phyloP scores from a whole-genome alignment of 1,140 invertebrate species.

The Cepaea nemoralis region DNA sequence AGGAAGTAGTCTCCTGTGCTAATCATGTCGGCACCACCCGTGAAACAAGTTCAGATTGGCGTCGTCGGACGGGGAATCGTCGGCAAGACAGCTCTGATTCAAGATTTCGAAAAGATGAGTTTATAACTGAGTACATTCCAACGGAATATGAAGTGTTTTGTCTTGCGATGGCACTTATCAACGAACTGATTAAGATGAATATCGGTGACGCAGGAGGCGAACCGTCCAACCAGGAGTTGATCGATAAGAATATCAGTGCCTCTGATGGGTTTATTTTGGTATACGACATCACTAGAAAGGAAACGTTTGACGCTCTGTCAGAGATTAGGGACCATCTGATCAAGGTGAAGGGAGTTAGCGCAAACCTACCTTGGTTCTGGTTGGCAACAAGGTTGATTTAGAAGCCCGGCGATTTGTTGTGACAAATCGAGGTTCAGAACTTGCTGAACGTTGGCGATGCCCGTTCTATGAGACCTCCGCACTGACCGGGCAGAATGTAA shows the following conservation, averaged over 20 bases:
- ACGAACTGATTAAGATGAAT: constrained; percentile 96
- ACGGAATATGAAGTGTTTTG: constrained; percentile 98
- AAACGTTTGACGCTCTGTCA: constrained; percentile 96
- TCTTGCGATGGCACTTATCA: constrained; percentile 98
- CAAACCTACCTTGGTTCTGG: constrained; percentile 90
- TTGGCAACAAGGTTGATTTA: constrained; percentile 96
- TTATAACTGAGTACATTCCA: constrained; percentile 99
- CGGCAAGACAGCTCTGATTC: constrained; percentile 96
- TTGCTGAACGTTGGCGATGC: constrained; percentile 93
- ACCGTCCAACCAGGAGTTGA: constrained; percentile 75
- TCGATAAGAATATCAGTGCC: constrained; percentile 76
- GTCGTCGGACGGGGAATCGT: constrained; percentile 98
- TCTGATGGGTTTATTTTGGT: constrained; percentile 94
- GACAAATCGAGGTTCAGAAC: constrained; percentile 80
- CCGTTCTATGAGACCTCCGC: constrained; percentile 97
- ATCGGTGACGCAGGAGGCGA: constrained; percentile 99
- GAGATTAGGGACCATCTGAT: constrained; percentile 96
- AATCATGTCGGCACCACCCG: too few relatives aligned
- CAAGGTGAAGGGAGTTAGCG: constrained; percentile 94
- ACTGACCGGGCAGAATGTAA: constrained; percentile 95
- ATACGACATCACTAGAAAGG: constrained; percentile 92
- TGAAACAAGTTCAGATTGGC: constrained; percentile 79
- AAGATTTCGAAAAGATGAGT: constrained; percentile 99
- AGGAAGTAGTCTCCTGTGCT: too few relatives aligned
- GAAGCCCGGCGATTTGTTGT: constrained; percentile 90